phyloP scores from a whole-genome alignment of 2,888 invertebrate species.

The Epirrhoe alternata region DNA sequence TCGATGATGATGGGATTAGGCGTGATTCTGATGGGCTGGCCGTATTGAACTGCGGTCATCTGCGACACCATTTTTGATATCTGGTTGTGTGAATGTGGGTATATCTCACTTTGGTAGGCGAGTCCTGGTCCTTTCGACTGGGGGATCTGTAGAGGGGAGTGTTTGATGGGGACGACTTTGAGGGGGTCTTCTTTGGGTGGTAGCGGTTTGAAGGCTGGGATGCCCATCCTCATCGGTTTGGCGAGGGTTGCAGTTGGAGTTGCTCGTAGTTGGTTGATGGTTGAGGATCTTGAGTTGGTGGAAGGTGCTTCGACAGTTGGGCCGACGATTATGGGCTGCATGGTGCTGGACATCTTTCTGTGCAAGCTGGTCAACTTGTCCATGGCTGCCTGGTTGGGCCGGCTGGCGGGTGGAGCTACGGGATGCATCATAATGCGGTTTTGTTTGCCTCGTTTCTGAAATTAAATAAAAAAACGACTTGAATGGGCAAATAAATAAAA shows the following conservation, averaged over 20 bases:
- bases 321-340: slow-evolving; percentile 73
- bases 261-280: slow-evolving; percentile 23
- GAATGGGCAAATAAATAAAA: no score
- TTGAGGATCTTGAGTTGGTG: slow-evolving; percentile 41
- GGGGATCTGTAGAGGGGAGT: slow-evolving; percentile 70
- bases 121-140: slow-evolving; percentile 71
- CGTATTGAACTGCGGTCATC: slow-evolving; percentile 75
- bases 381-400: slow-evolving; percentile 73
- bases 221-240: slow-evolving; percentile 84
- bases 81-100: slow-evolving; percentile 71
- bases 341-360: slow-evolving; percentile 64
- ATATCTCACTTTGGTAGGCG: slow-evolving; percentile 78
- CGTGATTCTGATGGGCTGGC: slow-evolving; percentile 61
- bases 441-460: slow-evolving; percentile 82
- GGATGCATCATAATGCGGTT: slow-evolving; percentile 81
- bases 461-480: slow-evolving; percentile 34
- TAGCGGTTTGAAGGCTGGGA: slow-evolving; percentile 92
- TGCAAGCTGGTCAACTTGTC: slow-evolving; percentile 70
- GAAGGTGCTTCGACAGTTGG: slow-evolving; percentile 59
- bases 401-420: slow-evolving; percentile 60
- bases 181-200: slow-evolving; percentile 87
- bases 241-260: slow-evolving; percentile 76
- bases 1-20: slow-evolving; percentile 67
- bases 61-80: slow-evolving; percentile 78
- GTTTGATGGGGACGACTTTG: slow-evolving; percentile 77